These are phyloP conservation scores for Drosophila dunni DNA, from an alignment of 1,140 invertebrate genomes.

Conservation along the genomic window DNA sequence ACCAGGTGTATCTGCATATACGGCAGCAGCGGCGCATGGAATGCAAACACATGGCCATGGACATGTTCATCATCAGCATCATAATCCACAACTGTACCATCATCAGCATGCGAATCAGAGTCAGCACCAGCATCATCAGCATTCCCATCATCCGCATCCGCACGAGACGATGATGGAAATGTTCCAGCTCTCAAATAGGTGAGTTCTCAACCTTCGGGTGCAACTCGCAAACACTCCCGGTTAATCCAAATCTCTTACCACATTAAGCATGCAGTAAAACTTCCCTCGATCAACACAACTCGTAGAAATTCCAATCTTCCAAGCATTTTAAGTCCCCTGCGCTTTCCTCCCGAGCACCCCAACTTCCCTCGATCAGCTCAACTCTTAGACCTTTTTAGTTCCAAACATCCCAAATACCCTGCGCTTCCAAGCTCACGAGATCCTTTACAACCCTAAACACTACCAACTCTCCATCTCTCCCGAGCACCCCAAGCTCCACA, in stretches of 20 bases:
- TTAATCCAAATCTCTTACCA: too few relatives aligned
- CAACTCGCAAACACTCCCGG: not conserved
- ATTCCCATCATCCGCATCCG: conserved; percentile 58
- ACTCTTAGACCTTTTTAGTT: too few relatives aligned
- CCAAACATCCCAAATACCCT: too few relatives aligned
- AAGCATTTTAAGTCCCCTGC: too few relatives aligned
- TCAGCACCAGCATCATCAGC: conserved; percentile 41
- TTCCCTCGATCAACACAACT: too few relatives aligned
- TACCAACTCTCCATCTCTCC: not conserved
- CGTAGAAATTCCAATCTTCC: too few relatives aligned
- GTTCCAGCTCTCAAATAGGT: conserved; percentile 83
- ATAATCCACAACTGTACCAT: conserved; percentile 35
- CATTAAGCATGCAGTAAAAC: too few relatives aligned
- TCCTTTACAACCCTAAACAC: not conserved
- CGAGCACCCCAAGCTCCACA: not conserved
- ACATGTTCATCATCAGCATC: conserved; percentile 39
- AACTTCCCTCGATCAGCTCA: too few relatives aligned
- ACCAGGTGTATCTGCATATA: not conserved
- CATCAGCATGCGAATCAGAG: conserved; percentile 40
- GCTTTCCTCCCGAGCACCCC: too few relatives aligned
- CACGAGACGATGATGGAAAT: conserved; percentile 83
- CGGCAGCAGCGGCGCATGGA: conserved; percentile 17
- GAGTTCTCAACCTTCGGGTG: too few relatives aligned
- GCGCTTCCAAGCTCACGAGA: too few relatives aligned
- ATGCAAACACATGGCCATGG: conserved; percentile 19